These are phyloP conservation scores for Euzophera pinguis DNA, from an alignment of 2,888 invertebrate species.

Conservation along the genomic window DNA sequence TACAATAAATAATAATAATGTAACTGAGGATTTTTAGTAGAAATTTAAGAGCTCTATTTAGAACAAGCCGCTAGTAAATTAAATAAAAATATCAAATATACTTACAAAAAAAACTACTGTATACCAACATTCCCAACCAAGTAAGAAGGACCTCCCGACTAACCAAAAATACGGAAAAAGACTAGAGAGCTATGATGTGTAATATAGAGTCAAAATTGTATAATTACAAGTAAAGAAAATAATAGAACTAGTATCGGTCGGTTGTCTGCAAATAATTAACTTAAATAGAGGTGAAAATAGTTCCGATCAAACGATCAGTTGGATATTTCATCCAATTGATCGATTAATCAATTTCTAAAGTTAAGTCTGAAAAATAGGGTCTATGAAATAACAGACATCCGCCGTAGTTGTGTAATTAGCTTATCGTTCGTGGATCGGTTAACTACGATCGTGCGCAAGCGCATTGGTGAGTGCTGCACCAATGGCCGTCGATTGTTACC, in stretches of 20 bases:
- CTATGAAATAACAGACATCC: constrained; percentile 56
- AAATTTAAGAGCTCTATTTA: too few species aligned
- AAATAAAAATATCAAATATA: too few species aligned
- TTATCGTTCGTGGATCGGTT: constrained; percentile 67
- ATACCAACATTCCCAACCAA: too few species aligned
- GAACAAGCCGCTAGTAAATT: too few species aligned
- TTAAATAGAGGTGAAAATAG: constrained; percentile 48
- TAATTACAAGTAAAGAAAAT: too few species aligned
- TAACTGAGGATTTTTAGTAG: too few species aligned
- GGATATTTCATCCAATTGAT: constrained; percentile 29
- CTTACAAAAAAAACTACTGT: too few species aligned
- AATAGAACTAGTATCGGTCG: constrained; percentile 14
- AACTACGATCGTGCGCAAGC: constrained; percentile 61
- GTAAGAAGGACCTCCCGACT: too few species aligned
- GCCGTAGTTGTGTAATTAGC: constrained; percentile 63
- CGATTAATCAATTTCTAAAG: constrained; percentile 40
- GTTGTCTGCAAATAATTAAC: constrained; percentile 50
- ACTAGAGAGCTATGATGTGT: too few species aligned
- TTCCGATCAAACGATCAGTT: constrained; percentile 49
- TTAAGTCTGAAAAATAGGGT: constrained; percentile 63
- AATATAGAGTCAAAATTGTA: too few species aligned
- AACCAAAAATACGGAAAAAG: too few species aligned
- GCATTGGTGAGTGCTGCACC: constrained; percentile 69
- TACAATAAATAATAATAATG: too few species aligned
- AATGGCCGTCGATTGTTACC: constrained; percentile 67